Base-by-base conservation (phyloP, 2,888 invertebrate species). In the Zaprionus lineosus region DNA sequence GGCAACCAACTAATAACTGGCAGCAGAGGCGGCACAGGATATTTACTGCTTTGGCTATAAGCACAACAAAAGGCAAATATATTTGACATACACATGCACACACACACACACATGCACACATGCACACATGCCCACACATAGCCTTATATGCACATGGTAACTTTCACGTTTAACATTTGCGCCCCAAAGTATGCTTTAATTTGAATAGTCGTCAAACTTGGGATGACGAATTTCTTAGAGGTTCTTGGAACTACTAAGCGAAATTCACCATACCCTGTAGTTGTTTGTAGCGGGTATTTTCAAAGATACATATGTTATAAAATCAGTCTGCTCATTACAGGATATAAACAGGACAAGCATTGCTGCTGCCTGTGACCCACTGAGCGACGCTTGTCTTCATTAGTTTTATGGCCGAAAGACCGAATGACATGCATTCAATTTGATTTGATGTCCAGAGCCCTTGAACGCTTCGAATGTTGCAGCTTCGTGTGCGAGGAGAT, bases 151-250 rank as follows among this genome's bases (percentile, higher is more conserved):
- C n/a, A n/a, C n/a, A n/a, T n/a, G n/a, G n/a, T n/a, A n/a, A 33
- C 26, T 26, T 39, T 55, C 26, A 21, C 16, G 50, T 59, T 64
- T 56, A 64, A 59, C 64, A n/a, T 41, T 34, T 24, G 19, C 14
- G 43, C 50, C 11, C 48, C 19, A 31, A 58, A 65, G 51, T 65
- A 33, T 28, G 65, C 66, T 61, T 70, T 70, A 70, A 70, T 70
- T 65, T 64, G 47, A 34, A 24, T 52, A 33, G 43, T 44, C 55
- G 56, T 64, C 55, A 69, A 50, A 58, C 44, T 34, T 34, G 52
- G n/a, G n/a, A n/a, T n/a, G n/a, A n/a, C n/a, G n/a, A n/a, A n/a
- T 36, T 24, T 3, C 24, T 24, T n/a, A n/a, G n/a, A n/a, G n/a
- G n/a, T n/a, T n/a, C n/a, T n/a, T n/a, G n/a, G n/a, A n/a, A n/a